Base-by-base conservation (phyloP, 2,888 invertebrate species). In the Cordilura impudica region DNA sequence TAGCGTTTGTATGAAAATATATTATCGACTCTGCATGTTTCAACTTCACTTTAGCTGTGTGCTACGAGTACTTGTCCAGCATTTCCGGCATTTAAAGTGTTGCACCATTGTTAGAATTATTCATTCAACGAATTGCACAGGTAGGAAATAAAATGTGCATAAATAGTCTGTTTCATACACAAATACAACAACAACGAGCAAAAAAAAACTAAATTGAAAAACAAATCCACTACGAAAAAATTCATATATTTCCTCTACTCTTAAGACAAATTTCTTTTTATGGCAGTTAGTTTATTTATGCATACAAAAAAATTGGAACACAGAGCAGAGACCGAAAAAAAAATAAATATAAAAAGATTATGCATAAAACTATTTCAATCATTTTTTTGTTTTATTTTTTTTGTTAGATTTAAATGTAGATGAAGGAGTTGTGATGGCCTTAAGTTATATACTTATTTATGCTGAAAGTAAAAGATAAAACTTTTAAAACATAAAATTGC, bases 31-130 rank as follows among this genome's bases (percentile, higher is more conserved):
- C 35, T 39, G 35, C n/a, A 4, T 6, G n/a, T n/a, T 4, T 39
- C n/a, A 12, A 4, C 35, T 39, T n/a, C 4, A 39, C 4, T 4
- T 12, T 39, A 7, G 10, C 10, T 45, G 6, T 5, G 10, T 12
- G 31, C 26, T 21, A 43, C 31, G n/a, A 29, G 53, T 39, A 53
- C 35, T 49, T 47, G 54, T 56, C 61, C 61, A 69, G 56, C 12
- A 43, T 49, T 63, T 69, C 56, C 54, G 69, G 39, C 29, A 63
- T 69, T 61, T 63, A 63, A 56, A 63, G 69, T 63, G 69, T 58
- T 53, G 60, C 23, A 23, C 14, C 21, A 26, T 63, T 53, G 47
- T 61, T n/a, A 43, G 39, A 19, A 39, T 49, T 35, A 67, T 26
- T 39, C 39, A 39, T 63, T 39, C 16, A 49, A 49, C 61, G 35